Percentiles rank a stretch among this genome's conserved stretches.
Evolutionary conservation across 2,797 vertebrate genomes (phyloP).

Genomic region (Anolis apletophallus): DNA sequence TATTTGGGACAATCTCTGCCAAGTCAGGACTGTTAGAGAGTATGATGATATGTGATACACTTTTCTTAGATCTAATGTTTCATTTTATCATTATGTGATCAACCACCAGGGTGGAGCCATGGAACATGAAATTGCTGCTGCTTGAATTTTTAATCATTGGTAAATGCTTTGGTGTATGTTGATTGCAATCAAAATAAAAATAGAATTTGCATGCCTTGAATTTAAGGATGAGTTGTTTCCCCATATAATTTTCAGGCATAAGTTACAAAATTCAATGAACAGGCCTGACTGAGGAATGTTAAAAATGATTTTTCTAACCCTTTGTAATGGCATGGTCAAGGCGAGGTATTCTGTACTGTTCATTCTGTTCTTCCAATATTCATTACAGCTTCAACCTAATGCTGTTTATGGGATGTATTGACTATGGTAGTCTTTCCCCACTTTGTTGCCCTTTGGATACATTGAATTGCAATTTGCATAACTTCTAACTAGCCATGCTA

Average conservation of each 20-base stretch:
- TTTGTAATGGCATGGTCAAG: neutral
- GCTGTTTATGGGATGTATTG: neutral
- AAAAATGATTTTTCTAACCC: neutral
- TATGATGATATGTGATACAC: neutral
- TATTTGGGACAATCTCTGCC: too few species aligned
- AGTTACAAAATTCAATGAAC: constrained; percentile 7
- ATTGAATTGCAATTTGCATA: too few species aligned
- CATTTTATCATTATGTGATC: neutral
- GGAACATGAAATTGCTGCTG: neutral
- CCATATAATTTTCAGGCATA: neutral
- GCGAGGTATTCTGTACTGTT: neutral
- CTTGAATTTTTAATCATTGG: constrained; percentile 16
- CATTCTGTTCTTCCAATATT: neutral
- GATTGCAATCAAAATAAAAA: constrained; percentile 23
- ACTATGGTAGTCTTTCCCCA: neutral
- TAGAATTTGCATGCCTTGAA: constrained; percentile 22
- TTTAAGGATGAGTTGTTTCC: constrained; percentile 3
- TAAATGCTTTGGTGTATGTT: constrained; percentile 10
- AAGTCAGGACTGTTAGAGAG: too few species aligned
- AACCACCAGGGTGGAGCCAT: neutral
- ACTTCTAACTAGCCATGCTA: too few species aligned
- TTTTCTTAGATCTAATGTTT: neutral
- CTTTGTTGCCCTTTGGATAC: too few species aligned
- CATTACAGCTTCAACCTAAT: neutral
- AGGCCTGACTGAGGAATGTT: neutral